Conservation (phyloP, 2,888 invertebrate genomes). For the Aelia acuminata region DNA sequence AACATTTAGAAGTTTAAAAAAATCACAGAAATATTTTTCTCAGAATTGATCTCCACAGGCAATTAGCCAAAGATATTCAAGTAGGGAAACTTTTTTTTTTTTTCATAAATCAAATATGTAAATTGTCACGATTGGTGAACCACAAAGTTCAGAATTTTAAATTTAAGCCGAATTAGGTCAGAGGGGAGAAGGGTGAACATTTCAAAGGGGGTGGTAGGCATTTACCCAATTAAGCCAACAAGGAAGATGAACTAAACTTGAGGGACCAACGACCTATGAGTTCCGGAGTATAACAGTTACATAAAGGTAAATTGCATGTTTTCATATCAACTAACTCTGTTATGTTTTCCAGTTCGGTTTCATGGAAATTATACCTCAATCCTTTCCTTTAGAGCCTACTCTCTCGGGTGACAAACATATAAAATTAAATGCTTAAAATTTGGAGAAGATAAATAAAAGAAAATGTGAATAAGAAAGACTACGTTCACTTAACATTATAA, state of each 20-base stretch:
- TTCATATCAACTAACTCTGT: neutral
- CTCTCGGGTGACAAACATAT: neutral
- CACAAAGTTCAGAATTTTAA: neutral
- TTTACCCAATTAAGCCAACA: constrained; percentile 15
- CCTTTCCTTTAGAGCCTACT: neutral
- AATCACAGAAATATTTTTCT: too few species aligned
- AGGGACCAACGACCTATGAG: neutral
- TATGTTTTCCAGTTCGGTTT: constrained; percentile 10
- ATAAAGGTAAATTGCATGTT: constrained; percentile 21
- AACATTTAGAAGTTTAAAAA: too few species aligned
- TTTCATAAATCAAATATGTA: neutral
- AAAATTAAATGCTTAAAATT: too few species aligned
- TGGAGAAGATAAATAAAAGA: too few species aligned
- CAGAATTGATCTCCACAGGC: too few species aligned
- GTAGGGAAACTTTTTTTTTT: neutral
- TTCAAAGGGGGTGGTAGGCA: neutral
- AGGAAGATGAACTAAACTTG: neutral
- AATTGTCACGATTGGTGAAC: neutral
- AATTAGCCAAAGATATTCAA: neutral
- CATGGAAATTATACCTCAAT: neutral
- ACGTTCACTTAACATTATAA: too few species aligned
- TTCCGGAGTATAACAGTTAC: constrained; percentile 10
- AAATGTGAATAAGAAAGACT: too few species aligned
- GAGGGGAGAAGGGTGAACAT: neutral
- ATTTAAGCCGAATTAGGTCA: neutral